phyloP scores from a whole-genome alignment of 1,140 invertebrate species.

The Luehdorfia chinensis region DNA sequence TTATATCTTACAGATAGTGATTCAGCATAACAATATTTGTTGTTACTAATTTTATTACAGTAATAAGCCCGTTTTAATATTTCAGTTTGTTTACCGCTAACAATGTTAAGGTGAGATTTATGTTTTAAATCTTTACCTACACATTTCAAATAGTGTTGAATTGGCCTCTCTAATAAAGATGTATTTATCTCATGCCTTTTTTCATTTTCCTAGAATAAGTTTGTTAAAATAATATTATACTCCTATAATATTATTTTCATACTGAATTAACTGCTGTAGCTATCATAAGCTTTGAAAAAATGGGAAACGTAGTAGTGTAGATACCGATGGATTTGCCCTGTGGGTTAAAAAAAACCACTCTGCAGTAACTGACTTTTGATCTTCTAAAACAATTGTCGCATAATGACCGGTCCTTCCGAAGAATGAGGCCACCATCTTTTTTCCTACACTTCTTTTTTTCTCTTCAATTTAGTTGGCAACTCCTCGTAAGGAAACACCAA shows the following conservation, averaged over 20 bases:
- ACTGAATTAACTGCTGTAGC: constrained; percentile 6
- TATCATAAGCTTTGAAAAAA: too few species aligned
- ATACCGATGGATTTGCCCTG: too few species aligned
- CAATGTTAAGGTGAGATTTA: constrained; percentile 20
- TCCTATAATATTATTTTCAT: neutral
- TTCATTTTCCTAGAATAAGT: neutral
- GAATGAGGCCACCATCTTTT: too few species aligned
- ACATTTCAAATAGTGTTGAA: constrained; percentile 45
- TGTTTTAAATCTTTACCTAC: constrained; percentile 21
- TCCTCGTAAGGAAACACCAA: too few species aligned
- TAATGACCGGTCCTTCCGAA: too few species aligned
- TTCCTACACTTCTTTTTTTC: too few species aligned
- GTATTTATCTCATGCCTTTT: constrained; percentile 46
- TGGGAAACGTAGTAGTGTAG: too few species aligned
- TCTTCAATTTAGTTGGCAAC: too few species aligned
- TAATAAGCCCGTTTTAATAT: constrained; percentile 46
- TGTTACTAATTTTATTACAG: constrained; percentile 33
- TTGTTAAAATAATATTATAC: neutral
- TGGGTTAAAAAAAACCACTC: too few species aligned
- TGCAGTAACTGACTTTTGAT: too few species aligned
- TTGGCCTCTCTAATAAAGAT: constrained; percentile 71
- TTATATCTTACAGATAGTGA: constrained; percentile 42
- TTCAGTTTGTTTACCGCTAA: constrained; percentile 35
- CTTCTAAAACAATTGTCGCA: too few species aligned
- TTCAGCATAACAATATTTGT: constrained; percentile 35